Evolutionary conservation across 2,113 vertebrate species (phyloP).

Genomic region (Bubo scandiacus): DNA sequence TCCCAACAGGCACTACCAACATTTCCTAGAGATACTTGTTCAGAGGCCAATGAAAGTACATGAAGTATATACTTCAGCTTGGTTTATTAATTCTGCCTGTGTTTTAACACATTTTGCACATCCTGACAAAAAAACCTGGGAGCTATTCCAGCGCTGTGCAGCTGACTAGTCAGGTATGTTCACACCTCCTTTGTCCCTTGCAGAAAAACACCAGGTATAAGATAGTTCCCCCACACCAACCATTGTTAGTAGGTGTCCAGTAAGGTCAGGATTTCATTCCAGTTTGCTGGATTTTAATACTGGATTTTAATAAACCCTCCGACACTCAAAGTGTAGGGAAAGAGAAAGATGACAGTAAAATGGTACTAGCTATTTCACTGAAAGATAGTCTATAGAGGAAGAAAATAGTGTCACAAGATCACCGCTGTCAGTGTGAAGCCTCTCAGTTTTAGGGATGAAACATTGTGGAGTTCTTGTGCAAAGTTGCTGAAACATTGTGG

Average conservation of each 20-base stretch:
- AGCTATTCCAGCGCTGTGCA: background rate
- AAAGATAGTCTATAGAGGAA: accelerated
- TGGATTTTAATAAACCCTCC: background rate
- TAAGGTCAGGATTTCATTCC: background rate
- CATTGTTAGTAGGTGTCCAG: background rate
- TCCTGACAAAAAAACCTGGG: background rate
- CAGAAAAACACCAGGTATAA: background rate
- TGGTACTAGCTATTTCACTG: background rate
- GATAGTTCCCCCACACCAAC: accelerated
- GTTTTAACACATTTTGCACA: background rate
- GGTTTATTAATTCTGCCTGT: background rate
- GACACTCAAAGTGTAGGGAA: background rate
- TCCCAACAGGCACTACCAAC: background rate
- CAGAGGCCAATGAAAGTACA: background rate
- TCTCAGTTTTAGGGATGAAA: background rate
- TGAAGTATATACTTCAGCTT: background rate
- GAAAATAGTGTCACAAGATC: background rate
- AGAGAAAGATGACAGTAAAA: background rate
- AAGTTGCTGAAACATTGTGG: background rate
- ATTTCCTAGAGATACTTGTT: background rate
- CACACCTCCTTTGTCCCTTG: background rate
- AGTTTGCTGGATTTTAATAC: background rate
- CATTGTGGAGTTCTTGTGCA: background rate
- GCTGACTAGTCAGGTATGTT: background rate
- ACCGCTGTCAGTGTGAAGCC: background rate